Conservation (phyloP, 2,113 vertebrate genomes). For the Illadopsis cleaveri region DNA sequence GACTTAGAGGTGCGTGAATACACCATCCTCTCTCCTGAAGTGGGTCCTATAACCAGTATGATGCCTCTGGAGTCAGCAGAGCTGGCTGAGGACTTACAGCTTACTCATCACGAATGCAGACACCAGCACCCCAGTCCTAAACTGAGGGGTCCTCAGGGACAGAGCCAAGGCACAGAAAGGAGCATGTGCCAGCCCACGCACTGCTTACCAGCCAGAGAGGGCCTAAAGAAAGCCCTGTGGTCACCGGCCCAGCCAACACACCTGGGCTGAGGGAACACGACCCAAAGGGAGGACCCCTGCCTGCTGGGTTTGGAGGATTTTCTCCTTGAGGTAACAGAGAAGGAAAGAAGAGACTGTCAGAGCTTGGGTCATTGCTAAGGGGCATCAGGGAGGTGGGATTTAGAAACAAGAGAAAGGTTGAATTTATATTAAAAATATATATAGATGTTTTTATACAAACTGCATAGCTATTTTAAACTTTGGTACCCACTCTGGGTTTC, state of each 20-base stretch:
- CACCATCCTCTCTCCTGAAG: neutral
- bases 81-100: neutral
- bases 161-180: neutral
- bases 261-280: neutral
- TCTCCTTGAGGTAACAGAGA: neutral
- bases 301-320: neutral
- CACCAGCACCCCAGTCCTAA: neutral
- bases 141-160: neutral
- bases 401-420: neutral
- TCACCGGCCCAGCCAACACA: neutral
- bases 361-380: neutral
- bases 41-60: neutral
- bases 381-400: neutral
- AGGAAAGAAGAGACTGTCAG: neutral
- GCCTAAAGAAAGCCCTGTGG: neutral
- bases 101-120: neutral
- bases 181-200: neutral
- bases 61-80: neutral
- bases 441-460: neutral
- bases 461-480: neutral
- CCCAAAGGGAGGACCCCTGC: neutral
- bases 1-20: neutral
- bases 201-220: accelerated
- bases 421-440: neutral
- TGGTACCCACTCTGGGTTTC: neutral